These are phyloP conservation scores for Salvator merianae DNA, from an alignment of 2,113 vertebrate species.

Conservation along the genomic window DNA sequence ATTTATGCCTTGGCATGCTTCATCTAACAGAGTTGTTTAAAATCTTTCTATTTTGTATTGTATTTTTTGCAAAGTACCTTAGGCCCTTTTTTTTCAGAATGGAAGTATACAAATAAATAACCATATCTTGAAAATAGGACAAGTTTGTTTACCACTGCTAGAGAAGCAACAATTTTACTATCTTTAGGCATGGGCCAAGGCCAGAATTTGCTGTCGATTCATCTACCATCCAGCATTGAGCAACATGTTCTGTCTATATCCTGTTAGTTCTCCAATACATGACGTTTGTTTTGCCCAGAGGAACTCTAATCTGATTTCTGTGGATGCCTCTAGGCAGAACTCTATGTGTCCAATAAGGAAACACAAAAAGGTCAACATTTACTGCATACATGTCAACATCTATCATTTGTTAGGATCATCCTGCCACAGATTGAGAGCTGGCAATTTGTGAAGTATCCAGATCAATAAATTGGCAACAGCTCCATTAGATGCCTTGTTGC, in stretches of 20 bases:
- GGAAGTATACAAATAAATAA: too few relatives aligned
- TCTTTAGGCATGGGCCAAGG: neutral
- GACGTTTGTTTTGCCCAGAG: constrained; percentile 6
- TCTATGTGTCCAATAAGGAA: constrained; percentile 11
- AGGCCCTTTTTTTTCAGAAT: too few relatives aligned
- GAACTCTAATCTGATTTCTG: neutral
- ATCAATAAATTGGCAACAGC: neutral
- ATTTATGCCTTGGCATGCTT: too few relatives aligned
- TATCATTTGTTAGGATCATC: constrained; percentile 32
- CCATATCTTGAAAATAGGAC: neutral
- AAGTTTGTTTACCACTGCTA: neutral
- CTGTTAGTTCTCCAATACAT: constrained; percentile 3
- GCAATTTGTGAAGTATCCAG: constrained; percentile 22
- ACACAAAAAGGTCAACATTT: constrained; percentile 34
- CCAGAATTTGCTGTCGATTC: neutral
- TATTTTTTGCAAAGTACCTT: too few relatives aligned
- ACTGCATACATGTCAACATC: constrained; percentile 10
- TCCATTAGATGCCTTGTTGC: neutral
- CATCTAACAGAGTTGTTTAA: too few relatives aligned
- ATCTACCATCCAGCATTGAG: neutral
- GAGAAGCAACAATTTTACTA: neutral
- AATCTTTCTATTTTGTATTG: too few relatives aligned
- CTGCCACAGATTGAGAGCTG: constrained; percentile 10
- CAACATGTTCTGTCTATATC: neutral
- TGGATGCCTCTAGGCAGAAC: neutral